A percentile compares a stretch with the other conserved stretches of the same genome.
Evolutionary conservation across 2,888 invertebrate species (phyloP).

Genomic region (Ophion obscuratus): DNA sequence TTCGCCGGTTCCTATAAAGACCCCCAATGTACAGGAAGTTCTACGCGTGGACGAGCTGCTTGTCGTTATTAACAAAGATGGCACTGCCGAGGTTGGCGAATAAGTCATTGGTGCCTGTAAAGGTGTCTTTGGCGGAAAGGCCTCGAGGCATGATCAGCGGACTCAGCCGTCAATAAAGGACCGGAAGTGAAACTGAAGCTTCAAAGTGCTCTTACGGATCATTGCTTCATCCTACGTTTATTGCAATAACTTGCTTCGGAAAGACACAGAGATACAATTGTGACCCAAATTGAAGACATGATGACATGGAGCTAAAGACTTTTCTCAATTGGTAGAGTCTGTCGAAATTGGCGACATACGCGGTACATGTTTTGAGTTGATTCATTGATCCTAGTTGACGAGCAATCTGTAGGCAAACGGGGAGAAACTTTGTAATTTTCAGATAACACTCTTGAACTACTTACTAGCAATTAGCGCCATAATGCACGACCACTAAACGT

Average conservation of each 20-base stretch:
- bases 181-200: not conserved
- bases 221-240: too few relatives aligned
- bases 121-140: not conserved
- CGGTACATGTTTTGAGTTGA: not conserved
- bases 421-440: not conserved
- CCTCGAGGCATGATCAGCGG: not conserved
- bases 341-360: not conserved
- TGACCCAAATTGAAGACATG: not conserved
- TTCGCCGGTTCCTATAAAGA: conserved; percentile 1
- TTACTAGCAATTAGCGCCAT: conserved; percentile 13
- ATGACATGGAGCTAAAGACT: not conserved
- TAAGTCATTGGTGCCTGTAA: not conserved
- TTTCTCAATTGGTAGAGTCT: not conserved
- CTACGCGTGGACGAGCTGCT: conserved; percentile 16
- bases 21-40: not conserved
- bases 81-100: not conserved
- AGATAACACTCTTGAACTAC: conserved; percentile 2
- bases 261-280: not conserved
- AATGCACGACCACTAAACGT: not conserved
- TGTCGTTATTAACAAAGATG: conserved; percentile 39
- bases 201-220: too few relatives aligned
- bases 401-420: not conserved
- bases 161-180: not conserved
- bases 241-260: not conserved
- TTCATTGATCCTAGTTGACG: too few relatives aligned